These are phyloP conservation scores for Amblyjoppa fuscipennis DNA, from an alignment of 2,888 invertebrate species.

Conservation along the genomic window DNA sequence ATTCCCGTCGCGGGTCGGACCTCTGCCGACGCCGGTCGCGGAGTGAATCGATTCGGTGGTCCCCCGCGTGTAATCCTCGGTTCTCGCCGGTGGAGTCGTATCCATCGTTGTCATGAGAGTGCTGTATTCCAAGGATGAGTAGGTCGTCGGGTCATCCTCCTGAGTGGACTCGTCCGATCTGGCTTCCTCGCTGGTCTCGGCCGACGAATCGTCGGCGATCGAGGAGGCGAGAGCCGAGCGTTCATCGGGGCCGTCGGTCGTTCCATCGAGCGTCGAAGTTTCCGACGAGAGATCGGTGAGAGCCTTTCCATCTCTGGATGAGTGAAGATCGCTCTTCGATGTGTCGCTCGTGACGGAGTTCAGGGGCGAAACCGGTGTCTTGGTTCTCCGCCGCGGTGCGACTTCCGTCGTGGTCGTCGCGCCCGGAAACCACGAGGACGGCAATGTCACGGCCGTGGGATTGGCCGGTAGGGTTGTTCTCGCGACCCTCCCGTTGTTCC, in stretches of 20 bases:
- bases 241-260: constrained; percentile 42
- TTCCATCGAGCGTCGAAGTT: constrained; percentile 14
- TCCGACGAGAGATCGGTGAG: constrained; percentile 20
- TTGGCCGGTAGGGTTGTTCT: constrained; percentile 69
- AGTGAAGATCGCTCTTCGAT: not conserved
- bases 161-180: constrained; percentile 83
- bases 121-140: constrained; percentile 83
- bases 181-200: constrained; percentile 86
- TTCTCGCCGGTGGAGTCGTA: constrained; percentile 87
- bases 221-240: not conserved
- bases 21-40: constrained; percentile 74
- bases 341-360: constrained; percentile 60
- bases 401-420: constrained; percentile 67
- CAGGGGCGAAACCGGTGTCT: constrained; percentile 58
- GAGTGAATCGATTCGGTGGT: constrained; percentile 80
- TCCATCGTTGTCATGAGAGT: constrained; percentile 84
- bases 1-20: constrained; percentile 70
- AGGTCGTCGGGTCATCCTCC: constrained; percentile 83
- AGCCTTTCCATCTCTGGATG: constrained; percentile 40
- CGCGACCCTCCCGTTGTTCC: constrained; percentile 70
- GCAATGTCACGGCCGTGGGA: constrained; percentile 67
- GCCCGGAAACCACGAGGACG: constrained; percentile 73
- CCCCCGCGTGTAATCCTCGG: constrained; percentile 86
- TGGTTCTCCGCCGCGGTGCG: constrained; percentile 62
- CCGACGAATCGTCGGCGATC: constrained; percentile 78